These are phyloP conservation scores for Poeciliopsis retropinna DNA, from an alignment of 2,113 vertebrate species.

Conservation along the genomic window DNA sequence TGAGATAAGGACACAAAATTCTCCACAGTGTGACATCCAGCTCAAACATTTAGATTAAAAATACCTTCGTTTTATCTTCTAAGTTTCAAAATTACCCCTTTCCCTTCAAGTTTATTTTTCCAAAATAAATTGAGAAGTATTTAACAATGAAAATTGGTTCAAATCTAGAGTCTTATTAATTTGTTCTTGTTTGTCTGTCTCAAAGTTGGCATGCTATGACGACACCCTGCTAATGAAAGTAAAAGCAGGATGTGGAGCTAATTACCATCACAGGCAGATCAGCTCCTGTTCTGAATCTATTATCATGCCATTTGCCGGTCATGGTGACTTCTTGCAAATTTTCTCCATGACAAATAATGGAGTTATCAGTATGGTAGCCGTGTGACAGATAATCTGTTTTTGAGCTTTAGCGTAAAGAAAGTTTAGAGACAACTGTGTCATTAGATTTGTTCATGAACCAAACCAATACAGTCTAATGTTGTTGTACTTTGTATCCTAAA, in stretches of 20 bases:
- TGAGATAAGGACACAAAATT: not conserved
- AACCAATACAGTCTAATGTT: not conserved
- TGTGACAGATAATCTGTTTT: constrained; percentile 30
- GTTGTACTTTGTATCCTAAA: not conserved
- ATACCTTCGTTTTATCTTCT: not conserved
- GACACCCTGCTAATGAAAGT: constrained; percentile 67
- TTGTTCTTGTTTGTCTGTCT: constrained; percentile 55
- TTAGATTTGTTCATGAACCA: not conserved
- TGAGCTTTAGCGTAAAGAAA: not conserved
- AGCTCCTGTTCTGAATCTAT: constrained; percentile 70
- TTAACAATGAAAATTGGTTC: constrained; percentile 29
- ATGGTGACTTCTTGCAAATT: constrained; percentile 49
- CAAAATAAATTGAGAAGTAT: constrained; percentile 22
- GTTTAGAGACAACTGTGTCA: not conserved
- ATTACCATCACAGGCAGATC: constrained; percentile 68
- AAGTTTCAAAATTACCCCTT: too few relatives aligned
- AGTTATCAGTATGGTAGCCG: constrained; percentile 41
- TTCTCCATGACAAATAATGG: constrained; percentile 46
- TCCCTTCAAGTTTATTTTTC: constrained; percentile 13
- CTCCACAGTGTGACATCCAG: not conserved
- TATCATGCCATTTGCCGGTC: constrained; percentile 63
- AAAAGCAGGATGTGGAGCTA: constrained; percentile 71
- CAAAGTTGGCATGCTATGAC: constrained; percentile 42
- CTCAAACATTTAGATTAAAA: constrained; percentile 24
- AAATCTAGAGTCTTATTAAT: constrained; percentile 59